A percentile compares a stretch with the other conserved stretches of the same genome.
phyloP scores from a whole-genome alignment of 2,797 vertebrate species.

The Melanotaenia nigrans region DNA sequence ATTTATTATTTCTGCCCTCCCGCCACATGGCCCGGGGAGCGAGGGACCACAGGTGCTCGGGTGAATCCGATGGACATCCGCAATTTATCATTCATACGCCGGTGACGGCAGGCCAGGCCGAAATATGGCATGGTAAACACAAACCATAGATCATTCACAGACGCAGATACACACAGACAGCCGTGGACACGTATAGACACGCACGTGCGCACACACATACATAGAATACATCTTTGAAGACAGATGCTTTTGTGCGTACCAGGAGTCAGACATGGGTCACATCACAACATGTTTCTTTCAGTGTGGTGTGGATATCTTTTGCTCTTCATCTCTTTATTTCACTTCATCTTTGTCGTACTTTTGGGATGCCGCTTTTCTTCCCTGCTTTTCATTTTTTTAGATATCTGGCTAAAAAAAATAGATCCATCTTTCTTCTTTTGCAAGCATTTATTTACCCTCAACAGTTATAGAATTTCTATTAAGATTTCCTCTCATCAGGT shows the following conservation, averaged over 20 bases:
- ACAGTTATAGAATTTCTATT: conserved; percentile 17
- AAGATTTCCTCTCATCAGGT: conserved; percentile 3
- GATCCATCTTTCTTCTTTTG: conserved; percentile 10
- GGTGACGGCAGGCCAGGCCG: conserved; percentile 81
- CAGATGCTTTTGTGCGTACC: conserved; percentile 69
- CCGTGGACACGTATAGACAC: conserved; percentile 45
- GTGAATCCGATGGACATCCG: conserved; percentile 82
- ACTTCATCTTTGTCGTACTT: conserved; percentile 67
- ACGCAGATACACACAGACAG: conserved; percentile 67
- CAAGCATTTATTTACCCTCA: conserved; percentile 5
- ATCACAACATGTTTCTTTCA: conserved; percentile 64
- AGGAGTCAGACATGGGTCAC: conserved; percentile 70
- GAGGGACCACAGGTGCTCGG: conserved; percentile 79
- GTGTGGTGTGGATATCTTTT: conserved; percentile 45
- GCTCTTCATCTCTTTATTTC: conserved; percentile 50
- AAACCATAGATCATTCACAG: conserved; percentile 86
- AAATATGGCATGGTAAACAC: conserved; percentile 88
- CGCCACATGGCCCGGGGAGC: conserved; percentile 56
- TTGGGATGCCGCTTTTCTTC: conserved; percentile 31
- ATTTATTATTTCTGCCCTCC: conserved; percentile 56
- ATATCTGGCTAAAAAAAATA: conserved; percentile 7
- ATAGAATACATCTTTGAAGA: conserved; percentile 72
- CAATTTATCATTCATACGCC: conserved; percentile 88
- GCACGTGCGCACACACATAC: conserved; percentile 34
- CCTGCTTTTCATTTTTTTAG: conserved; percentile 3